These are phyloP conservation scores for Agonopterix arenella DNA, from an alignment of 2,888 invertebrate genomes.

Conservation along the genomic window DNA sequence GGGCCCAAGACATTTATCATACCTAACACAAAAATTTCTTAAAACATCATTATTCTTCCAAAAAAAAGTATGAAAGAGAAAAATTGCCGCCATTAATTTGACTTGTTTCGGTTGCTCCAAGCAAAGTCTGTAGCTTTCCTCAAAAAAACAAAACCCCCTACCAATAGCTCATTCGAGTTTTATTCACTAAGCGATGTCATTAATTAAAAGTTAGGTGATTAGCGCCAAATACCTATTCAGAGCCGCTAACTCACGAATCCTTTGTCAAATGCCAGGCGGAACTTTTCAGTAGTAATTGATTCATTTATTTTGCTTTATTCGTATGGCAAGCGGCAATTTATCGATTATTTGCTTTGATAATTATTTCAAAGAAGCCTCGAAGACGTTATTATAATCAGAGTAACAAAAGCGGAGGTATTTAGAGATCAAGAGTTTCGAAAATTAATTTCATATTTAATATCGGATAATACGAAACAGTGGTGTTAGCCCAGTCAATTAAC, in stretches of 20 bases:
- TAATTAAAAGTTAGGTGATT: slow-evolving; percentile 63
- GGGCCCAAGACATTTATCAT: background rate
- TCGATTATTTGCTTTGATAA: slow-evolving; percentile 30
- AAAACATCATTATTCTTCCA: slow-evolving; percentile 1
- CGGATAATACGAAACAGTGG: too few species aligned
- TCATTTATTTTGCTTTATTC: slow-evolving; percentile 42
- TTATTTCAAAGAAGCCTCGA: slow-evolving; percentile 7
- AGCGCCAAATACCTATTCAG: slow-evolving; percentile 45
- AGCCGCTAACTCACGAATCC: slow-evolving; percentile 27
- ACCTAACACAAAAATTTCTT: background rate
- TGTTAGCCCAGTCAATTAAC: too few species aligned
- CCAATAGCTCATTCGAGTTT: slow-evolving; percentile 34
- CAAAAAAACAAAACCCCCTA: background rate
- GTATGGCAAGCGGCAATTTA: slow-evolving; percentile 28
- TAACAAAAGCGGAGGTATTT: background rate
- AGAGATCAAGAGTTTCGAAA: background rate
- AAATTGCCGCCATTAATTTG: slow-evolving; percentile 8
- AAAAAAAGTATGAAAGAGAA: slow-evolving; percentile 6
- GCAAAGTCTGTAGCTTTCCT: slow-evolving; percentile 1
- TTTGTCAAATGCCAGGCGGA: slow-evolving; percentile 39
- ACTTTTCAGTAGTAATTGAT: slow-evolving; percentile 36
- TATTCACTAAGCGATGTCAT: slow-evolving; percentile 45
- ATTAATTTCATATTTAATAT: too few species aligned
- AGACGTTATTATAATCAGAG: background rate
- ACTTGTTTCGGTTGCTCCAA: slow-evolving; percentile 3